These are phyloP conservation scores for Rhyacophila evoluta DNA, from an alignment of 2,888 invertebrate species.

Conservation along the genomic window DNA sequence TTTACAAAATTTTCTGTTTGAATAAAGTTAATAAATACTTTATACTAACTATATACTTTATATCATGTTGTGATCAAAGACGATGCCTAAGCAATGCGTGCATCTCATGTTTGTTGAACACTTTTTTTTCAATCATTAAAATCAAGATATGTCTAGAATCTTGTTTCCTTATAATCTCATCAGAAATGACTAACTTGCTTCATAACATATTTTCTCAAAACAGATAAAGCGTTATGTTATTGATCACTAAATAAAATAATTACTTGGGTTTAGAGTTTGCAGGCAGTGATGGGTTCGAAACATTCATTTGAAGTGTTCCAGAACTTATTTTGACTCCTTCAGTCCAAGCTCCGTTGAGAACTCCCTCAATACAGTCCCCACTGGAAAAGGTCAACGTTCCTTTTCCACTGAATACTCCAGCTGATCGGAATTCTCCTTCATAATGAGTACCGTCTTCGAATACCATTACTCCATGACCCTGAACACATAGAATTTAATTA, in stretches of 20 bases:
- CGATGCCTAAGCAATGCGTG: too few species aligned
- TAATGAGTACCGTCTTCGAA: slow-evolving; percentile 90
- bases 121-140: too few species aligned
- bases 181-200: too few species aligned
- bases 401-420: slow-evolving; percentile 84
- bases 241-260: slow-evolving; percentile 56
- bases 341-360: slow-evolving; percentile 79
- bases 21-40: too few species aligned
- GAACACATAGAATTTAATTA: slow-evolving; percentile 47
- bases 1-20: too few species aligned
- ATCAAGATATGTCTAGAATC: too few species aligned
- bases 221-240: too few species aligned
- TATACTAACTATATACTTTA: too few species aligned
- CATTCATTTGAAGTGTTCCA: slow-evolving; percentile 77
- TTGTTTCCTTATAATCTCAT: too few species aligned
- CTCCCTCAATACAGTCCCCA: slow-evolving; percentile 81
- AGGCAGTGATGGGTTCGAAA: slow-evolving; percentile 71
- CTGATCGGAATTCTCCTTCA: slow-evolving; percentile 87
- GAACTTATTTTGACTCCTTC: slow-evolving; percentile 82
- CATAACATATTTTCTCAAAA: too few species aligned
- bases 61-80: too few species aligned
- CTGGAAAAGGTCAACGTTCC: slow-evolving; percentile 84
- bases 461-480: slow-evolving; percentile 91
- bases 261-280: slow-evolving; percentile 72
- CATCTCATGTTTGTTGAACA: too few species aligned